These are phyloP conservation scores for Tetrao urogallus DNA, from an alignment of 2,113 vertebrate species.

Conservation along the genomic window DNA sequence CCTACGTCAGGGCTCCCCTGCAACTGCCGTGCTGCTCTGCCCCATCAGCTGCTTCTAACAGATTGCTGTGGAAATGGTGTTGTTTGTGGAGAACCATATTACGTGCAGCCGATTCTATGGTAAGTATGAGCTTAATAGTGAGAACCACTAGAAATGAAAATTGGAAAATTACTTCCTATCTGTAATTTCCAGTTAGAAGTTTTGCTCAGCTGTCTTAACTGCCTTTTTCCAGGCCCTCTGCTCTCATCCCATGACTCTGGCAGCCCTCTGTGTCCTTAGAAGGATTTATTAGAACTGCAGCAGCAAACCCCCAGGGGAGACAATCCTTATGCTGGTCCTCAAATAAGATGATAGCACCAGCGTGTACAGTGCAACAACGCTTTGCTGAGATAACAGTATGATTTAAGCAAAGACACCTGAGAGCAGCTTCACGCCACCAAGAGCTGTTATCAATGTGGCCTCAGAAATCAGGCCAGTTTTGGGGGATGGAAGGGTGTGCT, in stretches of 20 bases:
- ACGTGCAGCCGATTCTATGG: background rate
- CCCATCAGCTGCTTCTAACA: background rate
- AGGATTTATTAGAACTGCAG: background rate
- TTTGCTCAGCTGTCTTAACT: background rate
- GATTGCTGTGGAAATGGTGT: background rate
- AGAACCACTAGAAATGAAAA: background rate
- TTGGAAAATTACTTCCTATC: background rate
- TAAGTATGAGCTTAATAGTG: background rate
- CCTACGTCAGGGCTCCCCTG: background rate
- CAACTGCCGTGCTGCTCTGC: accelerated
- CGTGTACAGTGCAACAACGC: background rate
- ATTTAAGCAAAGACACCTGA: background rate
- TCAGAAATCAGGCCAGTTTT: background rate
- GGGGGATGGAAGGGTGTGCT: background rate
- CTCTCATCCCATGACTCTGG: background rate
- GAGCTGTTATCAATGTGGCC: background rate
- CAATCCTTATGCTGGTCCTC: background rate
- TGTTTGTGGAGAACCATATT: background rate
- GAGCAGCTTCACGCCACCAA: background rate
- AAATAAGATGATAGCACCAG: background rate
- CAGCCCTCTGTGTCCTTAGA: background rate
- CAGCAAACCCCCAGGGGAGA: background rate
- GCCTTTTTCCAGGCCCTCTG: conserved; percentile 21
- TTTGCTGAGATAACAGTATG: background rate
- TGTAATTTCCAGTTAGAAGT: background rate